Conservation (phyloP, 2,888 invertebrate genomes). For the Osmoderma eremita region DNA sequence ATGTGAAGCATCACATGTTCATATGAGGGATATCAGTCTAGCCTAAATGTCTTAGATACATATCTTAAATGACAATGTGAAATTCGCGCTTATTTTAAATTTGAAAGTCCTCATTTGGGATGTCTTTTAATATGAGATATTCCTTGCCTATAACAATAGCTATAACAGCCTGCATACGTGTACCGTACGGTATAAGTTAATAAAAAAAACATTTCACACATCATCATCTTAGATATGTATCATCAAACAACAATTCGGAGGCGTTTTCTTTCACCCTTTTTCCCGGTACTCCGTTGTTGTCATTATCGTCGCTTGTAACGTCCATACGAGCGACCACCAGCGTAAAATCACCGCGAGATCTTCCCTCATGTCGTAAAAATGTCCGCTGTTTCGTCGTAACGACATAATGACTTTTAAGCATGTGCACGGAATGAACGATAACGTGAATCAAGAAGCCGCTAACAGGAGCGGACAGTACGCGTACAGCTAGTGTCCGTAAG, state of each 20-base stretch:
- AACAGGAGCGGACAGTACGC: neutral
- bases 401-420: constrained; percentile 41
- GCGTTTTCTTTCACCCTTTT: constrained; percentile 2
- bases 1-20: too few species aligned
- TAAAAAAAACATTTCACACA: neutral
- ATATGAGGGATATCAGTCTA: too few species aligned
- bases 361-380: constrained; percentile 30
- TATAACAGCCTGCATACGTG: too few species aligned
- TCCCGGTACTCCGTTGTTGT: neutral
- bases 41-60: too few species aligned
- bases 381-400: constrained; percentile 21
- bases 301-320: constrained; percentile 4
- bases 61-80: too few species aligned
- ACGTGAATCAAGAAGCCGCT: constrained; percentile 37
- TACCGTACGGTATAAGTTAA: too few species aligned
- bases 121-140: too few species aligned
- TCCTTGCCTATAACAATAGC: too few species aligned
- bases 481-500: neutral
- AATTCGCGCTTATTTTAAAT: too few species aligned
- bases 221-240: neutral
- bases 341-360: neutral
- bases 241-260: neutral
- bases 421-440: constrained; percentile 34
- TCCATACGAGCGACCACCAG: constrained; percentile 5
- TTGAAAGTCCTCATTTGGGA: too few species aligned